phyloP scores from a whole-genome alignment of 2,888 invertebrate species.

The Schizaphis graminum region DNA sequence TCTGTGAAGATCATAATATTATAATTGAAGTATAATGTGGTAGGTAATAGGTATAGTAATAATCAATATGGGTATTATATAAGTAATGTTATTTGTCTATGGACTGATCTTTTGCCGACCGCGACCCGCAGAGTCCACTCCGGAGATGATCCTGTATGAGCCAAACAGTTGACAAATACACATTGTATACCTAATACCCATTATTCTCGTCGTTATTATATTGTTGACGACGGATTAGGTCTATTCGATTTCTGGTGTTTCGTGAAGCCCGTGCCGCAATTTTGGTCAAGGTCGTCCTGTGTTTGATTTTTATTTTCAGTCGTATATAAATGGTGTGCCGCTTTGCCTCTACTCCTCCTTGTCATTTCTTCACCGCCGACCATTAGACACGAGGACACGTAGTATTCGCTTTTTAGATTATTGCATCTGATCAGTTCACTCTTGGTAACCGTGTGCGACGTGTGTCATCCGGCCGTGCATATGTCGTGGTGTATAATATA shows the following conservation, averaged over 20 bases:
- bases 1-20: not conserved
- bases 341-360: not conserved
- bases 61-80: not conserved
- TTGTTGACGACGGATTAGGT: not conserved
- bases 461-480: not conserved
- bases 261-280: not conserved
- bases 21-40: not conserved
- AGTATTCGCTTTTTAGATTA: not conserved
- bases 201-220: not conserved
- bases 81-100: not conserved
- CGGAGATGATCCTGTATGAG: not conserved
- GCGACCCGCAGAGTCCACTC: not conserved
- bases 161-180: not conserved
- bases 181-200: not conserved
- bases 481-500: not conserved
- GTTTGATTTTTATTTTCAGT: not conserved
- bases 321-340: not conserved
- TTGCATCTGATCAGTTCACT: not conserved
- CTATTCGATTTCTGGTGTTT: not conserved
- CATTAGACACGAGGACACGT: not conserved
- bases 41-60: not conserved
- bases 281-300: constrained; percentile 20
- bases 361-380: not conserved
- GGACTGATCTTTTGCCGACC: not conserved
- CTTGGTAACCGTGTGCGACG: not conserved